Evolutionary conservation across 2,797 vertebrate genomes (phyloP), one percentile per base, ranked within the genome.

Genomic region (Lacerta viridis): DNA sequence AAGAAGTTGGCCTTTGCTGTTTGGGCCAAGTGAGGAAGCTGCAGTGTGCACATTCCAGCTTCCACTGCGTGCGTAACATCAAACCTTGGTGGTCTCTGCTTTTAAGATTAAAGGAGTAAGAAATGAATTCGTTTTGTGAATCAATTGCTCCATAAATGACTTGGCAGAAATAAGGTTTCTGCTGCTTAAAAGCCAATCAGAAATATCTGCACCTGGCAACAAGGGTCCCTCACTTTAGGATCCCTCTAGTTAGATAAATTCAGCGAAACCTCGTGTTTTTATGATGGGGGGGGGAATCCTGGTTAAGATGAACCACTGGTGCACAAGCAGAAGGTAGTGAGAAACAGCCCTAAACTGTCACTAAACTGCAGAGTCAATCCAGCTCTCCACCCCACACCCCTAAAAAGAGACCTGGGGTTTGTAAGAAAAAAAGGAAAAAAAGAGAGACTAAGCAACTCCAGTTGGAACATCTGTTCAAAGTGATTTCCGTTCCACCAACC

Each of bases 391-490:
- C 89, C 86, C 20, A 50, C 66, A 77, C 82, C 82, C 74, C 76
- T 17, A 43, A 0, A 55, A 87, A 81, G 29, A 77, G 71, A 69
- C 87, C 75, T 50, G 0, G 86, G 85, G 86, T 88, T 94, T 92
- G 91, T 93, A 94, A 55, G 50, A 15, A 55, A 55, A 33, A 64
- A 94, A 55, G 50, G 4, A 55, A 55, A 33, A 64, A 94, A 92
- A 88, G 91, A 93, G 95, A 92, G 90, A 75, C 93, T 94, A 68
- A 94, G 94, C 88, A 33, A 84, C 94, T 95, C 93, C 95, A 95
- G 96, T 96, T 96, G 95, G 92, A 97, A 96, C 96, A 96, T 95
- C 96, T 97, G 96, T 91, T 96, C 95, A 64, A 85, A 92, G 92
- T 88, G 93, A 95, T 96, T 96, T 95, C 93, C 41, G 17, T 95